A percentile compares a stretch with the other conserved stretches of the same genome.
These are phyloP conservation scores for Drepanosiphum platanoidis DNA, from an alignment of 2,888 invertebrate species.

Conservation along the genomic window DNA sequence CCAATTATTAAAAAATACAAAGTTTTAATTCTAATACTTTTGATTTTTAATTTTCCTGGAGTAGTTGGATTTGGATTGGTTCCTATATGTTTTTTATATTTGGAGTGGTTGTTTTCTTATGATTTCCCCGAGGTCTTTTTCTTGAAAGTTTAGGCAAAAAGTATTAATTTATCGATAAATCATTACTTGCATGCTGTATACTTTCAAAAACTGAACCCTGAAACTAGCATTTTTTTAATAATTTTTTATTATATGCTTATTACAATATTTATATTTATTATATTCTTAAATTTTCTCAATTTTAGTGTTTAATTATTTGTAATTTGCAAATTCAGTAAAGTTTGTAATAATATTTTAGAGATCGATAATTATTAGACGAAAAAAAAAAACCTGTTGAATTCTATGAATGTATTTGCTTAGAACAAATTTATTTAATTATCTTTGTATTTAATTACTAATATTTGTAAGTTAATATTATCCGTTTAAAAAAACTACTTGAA, in stretches of 20 bases:
- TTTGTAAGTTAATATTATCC: background rate
- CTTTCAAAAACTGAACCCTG: background rate
- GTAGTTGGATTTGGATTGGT: background rate
- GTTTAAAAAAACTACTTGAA: background rate
- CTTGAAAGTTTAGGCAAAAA: background rate
- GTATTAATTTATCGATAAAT: background rate
- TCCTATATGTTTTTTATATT: background rate
- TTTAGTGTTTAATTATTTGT: background rate
- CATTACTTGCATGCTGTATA: background rate
- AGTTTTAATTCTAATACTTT: background rate
- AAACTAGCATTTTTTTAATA: background rate
- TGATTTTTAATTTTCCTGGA: background rate
- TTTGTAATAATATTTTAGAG: background rate
- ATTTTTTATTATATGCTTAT: background rate
- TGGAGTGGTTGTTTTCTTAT: background rate
- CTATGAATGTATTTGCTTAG: background rate
- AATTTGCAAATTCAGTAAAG: slow-evolving; percentile 6
- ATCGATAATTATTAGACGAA: background rate
- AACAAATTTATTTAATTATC: background rate
- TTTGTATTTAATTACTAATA: background rate
- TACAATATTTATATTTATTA: background rate
- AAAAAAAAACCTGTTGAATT: background rate
- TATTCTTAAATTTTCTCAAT: background rate
- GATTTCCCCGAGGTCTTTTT: background rate
- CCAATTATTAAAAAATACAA: background rate